Evolutionary conservation across 2,888 invertebrate species (phyloP), one percentile per base, ranked within the genome.

Genomic region (Diloba caeruleocephala): DNA sequence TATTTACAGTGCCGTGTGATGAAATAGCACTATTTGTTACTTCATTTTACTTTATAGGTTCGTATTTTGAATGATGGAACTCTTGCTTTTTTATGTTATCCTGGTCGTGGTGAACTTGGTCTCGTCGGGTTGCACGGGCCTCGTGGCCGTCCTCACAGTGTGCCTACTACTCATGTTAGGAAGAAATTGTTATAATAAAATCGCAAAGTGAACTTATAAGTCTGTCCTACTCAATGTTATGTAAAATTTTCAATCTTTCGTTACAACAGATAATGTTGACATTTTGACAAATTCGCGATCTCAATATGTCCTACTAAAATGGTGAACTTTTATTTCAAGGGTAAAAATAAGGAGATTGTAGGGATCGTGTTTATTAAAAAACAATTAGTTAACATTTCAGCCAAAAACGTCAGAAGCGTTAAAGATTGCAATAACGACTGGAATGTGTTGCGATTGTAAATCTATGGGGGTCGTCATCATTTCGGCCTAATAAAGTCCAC

Each of bases 121-220:
- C 78, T 82, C 82, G 74, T 65, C 76, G 64, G 79, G 78, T 76
- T 74, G 80, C 79, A 71, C 74, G 71, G 88, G 85, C 84, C 85
- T 81, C 74, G 78, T 68, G 87, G 87, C 86, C 88, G 88, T 88
- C 87, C 87, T 83, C 82, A 83, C 83, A 62, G 73, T 80, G 88
- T 88, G 88, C 88, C 88, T 88, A 85, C 73, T 74, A 79, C 60
- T 75, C 75, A 73, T 77, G 67, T 65, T 58, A 72, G 61, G 53
- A 31, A 60, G 45, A n/a, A 33, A 26, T 65, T 69, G 64, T 67
- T 68, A 56, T 51, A 53, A 46, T 48, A 52, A 56, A 50, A 34
- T 46, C 50, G 73, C 55, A 63, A 69, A 69, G 55, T 63, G 55
- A 56, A 66, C 59, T 65, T 61, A 72, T 44, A 59, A 68, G 55